Evolutionary conservation across 1,140 invertebrate genomes (phyloP).

Genomic region (Cheumatopsyche charites): DNA sequence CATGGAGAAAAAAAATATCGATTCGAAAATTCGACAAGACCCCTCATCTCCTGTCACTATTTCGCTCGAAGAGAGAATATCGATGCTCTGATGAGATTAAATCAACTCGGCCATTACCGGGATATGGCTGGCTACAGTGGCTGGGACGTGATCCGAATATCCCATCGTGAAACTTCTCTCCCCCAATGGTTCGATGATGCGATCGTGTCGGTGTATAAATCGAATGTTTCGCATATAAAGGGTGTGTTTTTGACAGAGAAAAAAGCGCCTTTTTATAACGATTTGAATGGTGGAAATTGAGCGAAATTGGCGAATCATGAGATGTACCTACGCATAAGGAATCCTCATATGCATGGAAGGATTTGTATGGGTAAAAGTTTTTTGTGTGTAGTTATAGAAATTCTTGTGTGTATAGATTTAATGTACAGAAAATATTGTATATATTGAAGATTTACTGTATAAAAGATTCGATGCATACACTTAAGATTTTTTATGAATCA

Average conservation of each 20-base stretch:
- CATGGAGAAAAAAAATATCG: not conserved
- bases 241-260: not conserved
- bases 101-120: conserved; percentile 42
- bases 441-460: too few species aligned
- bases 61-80: conserved; percentile 29
- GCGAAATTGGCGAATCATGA: not conserved
- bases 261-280: not conserved
- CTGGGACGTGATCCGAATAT: conserved; percentile 30
- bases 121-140: conserved; percentile 32
- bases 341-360: too few species aligned
- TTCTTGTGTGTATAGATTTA: too few species aligned
- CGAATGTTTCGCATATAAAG: too few species aligned
- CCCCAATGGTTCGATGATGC: not conserved
- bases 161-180: not conserved
- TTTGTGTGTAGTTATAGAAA: too few species aligned
- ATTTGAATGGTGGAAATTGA: not conserved
- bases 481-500: too few species aligned
- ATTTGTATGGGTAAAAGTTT: too few species aligned
- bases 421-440: too few species aligned
- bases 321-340: too few species aligned
- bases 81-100: conserved; percentile 42
- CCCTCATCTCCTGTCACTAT: conserved; percentile 31
- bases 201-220: not conserved
- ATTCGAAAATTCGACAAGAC: conserved; percentile 14
- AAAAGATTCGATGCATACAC: too few species aligned